Evolutionary conservation across 1,140 invertebrate genomes (phyloP).

Genomic region (Drosophila simulans): DNA sequence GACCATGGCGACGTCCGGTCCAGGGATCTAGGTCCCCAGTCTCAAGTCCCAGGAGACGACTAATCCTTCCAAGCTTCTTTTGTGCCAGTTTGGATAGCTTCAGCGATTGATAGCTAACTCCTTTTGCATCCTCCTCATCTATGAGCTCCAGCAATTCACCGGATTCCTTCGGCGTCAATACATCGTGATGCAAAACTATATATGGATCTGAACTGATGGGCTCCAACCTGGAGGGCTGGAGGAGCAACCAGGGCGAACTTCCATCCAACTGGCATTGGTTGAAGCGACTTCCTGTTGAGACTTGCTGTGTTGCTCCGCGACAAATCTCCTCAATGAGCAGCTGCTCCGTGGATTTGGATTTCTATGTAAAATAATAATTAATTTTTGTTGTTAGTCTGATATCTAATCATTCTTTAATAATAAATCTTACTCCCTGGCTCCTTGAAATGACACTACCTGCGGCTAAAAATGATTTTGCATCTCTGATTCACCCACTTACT

Average conservation of each 20-base stretch:
- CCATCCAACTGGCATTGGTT: conserved; percentile 41
- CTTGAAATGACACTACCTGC: background rate
- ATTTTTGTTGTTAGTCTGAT: background rate
- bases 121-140: conserved; percentile 25
- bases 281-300: conserved; percentile 26
- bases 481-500: conserved; percentile 2
- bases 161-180: conserved; percentile 86
- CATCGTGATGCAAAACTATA: conserved; percentile 94
- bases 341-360: conserved; percentile 51
- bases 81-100: conserved; percentile 39
- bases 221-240: conserved; percentile 93
- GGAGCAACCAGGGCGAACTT: conserved; percentile 89
- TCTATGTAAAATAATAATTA: conserved; percentile 3
- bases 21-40: conserved; percentile 17
- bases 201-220: conserved; percentile 93
- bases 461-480: conserved; percentile 5
- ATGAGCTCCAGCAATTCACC: conserved; percentile 39
- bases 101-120: conserved; percentile 20
- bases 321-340: conserved; percentile 68
- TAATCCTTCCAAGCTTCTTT: conserved; percentile 28
- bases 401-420: background rate
- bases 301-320: conserved; percentile 38
- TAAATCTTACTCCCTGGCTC: background rate
- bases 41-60: conserved; percentile 32
- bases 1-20: conserved; percentile 63